A percentile compares a stretch with the other conserved stretches of the same genome.
These are phyloP conservation scores for Hemibagrus guttatus DNA, from an alignment of 2,797 vertebrate genomes.

Conservation along the genomic window DNA sequence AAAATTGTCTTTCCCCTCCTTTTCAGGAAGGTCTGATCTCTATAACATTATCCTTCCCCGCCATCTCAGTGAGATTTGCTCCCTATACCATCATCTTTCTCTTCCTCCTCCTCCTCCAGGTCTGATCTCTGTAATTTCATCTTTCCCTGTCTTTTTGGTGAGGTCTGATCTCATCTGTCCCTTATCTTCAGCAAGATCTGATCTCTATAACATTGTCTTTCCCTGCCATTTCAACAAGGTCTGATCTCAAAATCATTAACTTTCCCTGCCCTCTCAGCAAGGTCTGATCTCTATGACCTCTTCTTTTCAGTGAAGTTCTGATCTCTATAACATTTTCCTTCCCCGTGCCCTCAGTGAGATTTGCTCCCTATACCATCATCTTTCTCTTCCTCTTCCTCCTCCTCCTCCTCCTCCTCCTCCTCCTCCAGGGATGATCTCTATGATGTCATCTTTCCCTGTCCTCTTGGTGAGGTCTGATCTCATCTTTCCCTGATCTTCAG, in stretches of 20 bases:
- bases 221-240: not conserved
- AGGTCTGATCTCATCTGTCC: not conserved
- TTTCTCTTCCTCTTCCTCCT: not conserved
- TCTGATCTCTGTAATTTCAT: not conserved
- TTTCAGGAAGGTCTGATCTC: not conserved
- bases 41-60: not conserved
- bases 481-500: not conserved
- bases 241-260: not conserved
- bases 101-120: not conserved
- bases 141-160: not conserved
- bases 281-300: not conserved
- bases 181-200: not conserved
- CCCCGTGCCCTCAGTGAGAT: not conserved
- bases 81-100: not conserved
- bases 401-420: too few species aligned
- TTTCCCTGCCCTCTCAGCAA: not conserved
- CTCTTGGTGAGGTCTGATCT: not conserved
- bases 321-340: not conserved
- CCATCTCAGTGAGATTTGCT: not conserved
- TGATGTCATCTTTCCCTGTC: not conserved
- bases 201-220: not conserved
- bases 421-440: not conserved
- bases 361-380: not conserved
- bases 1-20: not conserved
- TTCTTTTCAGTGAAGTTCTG: accelerated